Base-by-base conservation (phyloP, 2,888 invertebrate species). In the Penaeus monodon region DNA sequence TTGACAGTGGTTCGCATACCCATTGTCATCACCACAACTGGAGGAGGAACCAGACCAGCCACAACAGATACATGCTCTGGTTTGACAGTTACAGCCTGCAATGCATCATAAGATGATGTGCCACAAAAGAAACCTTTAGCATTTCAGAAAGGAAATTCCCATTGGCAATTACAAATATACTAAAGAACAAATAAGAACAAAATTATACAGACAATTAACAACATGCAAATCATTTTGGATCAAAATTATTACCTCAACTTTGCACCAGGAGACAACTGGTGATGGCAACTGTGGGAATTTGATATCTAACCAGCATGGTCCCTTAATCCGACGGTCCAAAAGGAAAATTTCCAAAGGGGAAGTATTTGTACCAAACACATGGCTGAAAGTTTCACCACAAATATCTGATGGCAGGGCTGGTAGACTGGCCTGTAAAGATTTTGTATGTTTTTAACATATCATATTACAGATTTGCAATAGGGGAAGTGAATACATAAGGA, bases 241-340 rank as follows among this genome's bases (percentile, higher is more conserved):
- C 6, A 76, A 24, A 10, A 65, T 64, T 87, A 94, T 93, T 2
- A 96, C 95, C 92, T 98, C 98, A 22, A 96, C 93, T 92, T 96
- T 96, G 91, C 97, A 97, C 97, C 98, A 98, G 88, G 96, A 97
- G 49, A 96, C 94, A 84, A 95, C 95, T 90, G 95, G n/a, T 64
- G 93, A 94, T 0, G 95, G 95, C 2, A 95, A 93, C 87, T 95
- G 93, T n/a, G 95, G 90, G 90, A 93, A 93, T 84, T 94, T 95
- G 2, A 99, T 93, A 91, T 98, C 96, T 82, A 99, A 92, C 99
- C 99, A 99, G 91, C 97, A 96, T 0, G 99, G 99, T 0, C 99
- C 99, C 92, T 97, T 98, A 90, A 99, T 95, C 92, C 97, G 97
- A 80, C 96, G 94, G 91, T 98, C 98, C 8, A 99, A 93, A 6